A percentile compares a stretch with the other conserved stretches of the same genome.
phyloP scores from a whole-genome alignment of 2,113 vertebrate species.

The Neodontobutis hainanensis region DNA sequence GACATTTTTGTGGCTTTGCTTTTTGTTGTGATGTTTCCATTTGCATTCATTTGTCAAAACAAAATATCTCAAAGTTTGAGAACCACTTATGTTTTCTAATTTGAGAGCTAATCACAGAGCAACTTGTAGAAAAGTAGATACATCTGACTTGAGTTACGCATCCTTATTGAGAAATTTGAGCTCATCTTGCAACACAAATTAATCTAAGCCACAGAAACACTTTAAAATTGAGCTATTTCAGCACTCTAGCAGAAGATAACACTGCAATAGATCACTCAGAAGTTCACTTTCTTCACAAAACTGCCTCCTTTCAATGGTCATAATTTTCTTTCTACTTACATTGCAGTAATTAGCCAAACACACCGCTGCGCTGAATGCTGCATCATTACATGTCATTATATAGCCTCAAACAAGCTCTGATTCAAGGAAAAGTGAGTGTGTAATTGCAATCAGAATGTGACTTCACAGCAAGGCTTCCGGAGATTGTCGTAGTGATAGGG shows the following conservation, averaged over 20 bases:
- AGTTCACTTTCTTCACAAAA: not conserved
- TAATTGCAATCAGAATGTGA: constrained; percentile 40
- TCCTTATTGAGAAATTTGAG: no score
- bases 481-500: constrained; percentile 55
- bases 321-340: constrained; percentile 18
- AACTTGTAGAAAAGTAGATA: no score
- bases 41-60: no score
- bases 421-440: constrained; percentile 24
- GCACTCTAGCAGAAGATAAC: not conserved
- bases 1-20: no score
- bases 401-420: constrained; percentile 18
- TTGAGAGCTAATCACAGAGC: no score
- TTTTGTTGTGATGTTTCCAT: no score
- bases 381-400: constrained; percentile 43
- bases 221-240: not conserved
- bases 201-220: not conserved
- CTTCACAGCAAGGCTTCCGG: constrained; percentile 54
- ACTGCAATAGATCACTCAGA: not conserved
- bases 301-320: not conserved
- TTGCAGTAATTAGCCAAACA: constrained; percentile 7
- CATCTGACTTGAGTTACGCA: no score
- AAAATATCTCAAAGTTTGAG: no score
- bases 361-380: constrained; percentile 17
- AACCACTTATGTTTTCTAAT: no score
- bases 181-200: not conserved